phyloP scores from a whole-genome alignment of 2,797 vertebrate species.

The Sphenopsis melanotis region DNA sequence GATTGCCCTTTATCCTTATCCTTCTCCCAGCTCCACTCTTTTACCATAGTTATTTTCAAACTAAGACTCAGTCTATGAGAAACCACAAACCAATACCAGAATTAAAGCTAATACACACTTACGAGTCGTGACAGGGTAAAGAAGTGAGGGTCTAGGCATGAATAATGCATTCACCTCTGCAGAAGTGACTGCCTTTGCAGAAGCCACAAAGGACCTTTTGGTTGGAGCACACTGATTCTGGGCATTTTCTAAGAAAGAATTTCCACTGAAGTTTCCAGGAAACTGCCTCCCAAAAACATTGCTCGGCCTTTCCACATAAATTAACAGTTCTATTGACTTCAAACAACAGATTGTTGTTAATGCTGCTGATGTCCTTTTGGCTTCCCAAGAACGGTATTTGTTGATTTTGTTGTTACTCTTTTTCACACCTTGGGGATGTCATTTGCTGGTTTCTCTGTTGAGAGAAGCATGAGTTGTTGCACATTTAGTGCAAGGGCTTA shows the following conservation, averaged over 20 bases:
- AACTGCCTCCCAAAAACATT: not conserved
- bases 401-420: not conserved
- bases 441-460: not conserved
- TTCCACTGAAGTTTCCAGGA: not conserved
- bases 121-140: not conserved
- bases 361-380: not conserved
- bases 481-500: not conserved
- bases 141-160: not conserved
- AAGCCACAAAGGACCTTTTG: not conserved
- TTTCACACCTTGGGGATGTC: not conserved
- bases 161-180: not conserved
- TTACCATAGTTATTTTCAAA: not conserved
- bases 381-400: not conserved
- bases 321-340: not conserved
- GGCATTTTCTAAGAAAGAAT: not conserved
- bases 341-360: not conserved
- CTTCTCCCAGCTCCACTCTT: not conserved
- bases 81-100: not conserved
- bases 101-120: not conserved
- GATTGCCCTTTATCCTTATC: not conserved
- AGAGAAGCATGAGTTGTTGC: not conserved
- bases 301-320: not conserved
- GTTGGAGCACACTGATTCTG: not conserved
- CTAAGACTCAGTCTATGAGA: not conserved
- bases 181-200: not conserved